Conservation (phyloP, 1,140 invertebrate genomes). For the Acromyrmex charruanus region DNA sequence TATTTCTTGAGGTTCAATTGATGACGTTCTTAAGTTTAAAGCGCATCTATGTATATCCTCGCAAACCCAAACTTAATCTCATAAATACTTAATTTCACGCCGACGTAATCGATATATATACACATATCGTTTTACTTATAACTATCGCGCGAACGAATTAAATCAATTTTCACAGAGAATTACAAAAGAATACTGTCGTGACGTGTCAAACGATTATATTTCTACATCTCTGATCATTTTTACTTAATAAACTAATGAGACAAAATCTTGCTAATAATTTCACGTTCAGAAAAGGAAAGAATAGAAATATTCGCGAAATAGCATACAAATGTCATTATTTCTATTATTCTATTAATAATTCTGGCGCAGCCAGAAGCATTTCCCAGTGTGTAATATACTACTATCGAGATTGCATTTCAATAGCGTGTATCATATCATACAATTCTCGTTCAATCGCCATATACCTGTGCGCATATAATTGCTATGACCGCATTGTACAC, state of each 20-base stretch:
- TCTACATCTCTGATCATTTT: background rate
- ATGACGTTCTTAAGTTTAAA: conserved; percentile 20
- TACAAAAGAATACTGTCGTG: background rate
- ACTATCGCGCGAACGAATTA: background rate
- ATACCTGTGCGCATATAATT: conserved; percentile 53
- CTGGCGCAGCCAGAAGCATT: background rate
- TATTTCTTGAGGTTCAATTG: conserved; percentile 13
- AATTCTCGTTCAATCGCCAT: conserved; percentile 45
- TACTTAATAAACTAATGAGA: background rate
- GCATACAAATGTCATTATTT: background rate
- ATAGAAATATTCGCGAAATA: background rate
- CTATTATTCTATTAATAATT: conserved; percentile 12
- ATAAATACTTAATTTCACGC: conserved; percentile 38
- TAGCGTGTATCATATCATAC: conserved; percentile 33
- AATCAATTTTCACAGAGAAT: conserved; percentile 12
- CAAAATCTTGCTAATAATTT: background rate
- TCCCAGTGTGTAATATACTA: conserved; percentile 10
- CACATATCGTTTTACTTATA: background rate
- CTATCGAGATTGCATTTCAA: conserved; percentile 32
- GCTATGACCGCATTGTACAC: conserved; percentile 57
- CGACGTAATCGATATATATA: conserved; percentile 22
- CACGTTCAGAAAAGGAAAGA: background rate
- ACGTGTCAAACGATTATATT: background rate
- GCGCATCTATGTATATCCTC: background rate
- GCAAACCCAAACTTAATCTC: conserved; percentile 38